phyloP scores from a whole-genome alignment of 2,113 vertebrate species.

The Dicaeum eximium region DNA sequence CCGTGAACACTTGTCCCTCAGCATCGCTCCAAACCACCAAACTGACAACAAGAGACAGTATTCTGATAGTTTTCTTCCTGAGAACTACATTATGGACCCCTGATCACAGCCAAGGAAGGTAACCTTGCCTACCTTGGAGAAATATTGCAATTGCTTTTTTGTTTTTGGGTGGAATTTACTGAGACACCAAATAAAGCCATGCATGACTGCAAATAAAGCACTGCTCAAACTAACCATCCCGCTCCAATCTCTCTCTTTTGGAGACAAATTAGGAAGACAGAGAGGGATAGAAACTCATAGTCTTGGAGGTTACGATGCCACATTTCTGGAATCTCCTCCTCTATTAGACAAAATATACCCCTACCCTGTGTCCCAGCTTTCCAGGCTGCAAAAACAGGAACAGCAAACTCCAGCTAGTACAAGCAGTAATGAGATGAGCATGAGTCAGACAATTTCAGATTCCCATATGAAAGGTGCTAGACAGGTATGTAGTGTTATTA shows the following conservation, averaged over 20 bases:
- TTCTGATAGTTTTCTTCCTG: background rate
- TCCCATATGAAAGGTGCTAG: constrained; percentile 13
- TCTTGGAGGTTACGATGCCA: background rate
- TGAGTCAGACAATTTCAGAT: background rate
- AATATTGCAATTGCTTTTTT: background rate
- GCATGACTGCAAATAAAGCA: background rate
- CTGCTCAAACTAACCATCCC: background rate
- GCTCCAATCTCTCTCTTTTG: background rate
- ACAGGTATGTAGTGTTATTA: constrained; percentile 17
- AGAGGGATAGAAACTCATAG: background rate
- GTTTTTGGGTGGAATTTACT: background rate
- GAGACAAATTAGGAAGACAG: background rate
- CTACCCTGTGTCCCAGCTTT: background rate
- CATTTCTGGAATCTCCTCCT: background rate
- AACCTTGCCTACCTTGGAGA: background rate
- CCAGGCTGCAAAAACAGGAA: background rate
- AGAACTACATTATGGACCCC: background rate
- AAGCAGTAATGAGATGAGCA: background rate
- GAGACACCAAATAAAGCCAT: background rate
- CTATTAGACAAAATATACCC: background rate
- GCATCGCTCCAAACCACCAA: background rate
- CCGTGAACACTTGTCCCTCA: background rate
- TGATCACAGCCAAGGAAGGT: background rate
- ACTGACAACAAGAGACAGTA: background rate
- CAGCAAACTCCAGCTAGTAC: background rate